Base-by-base conservation (phyloP, 2,113 vertebrate genomes). In the Scytalopus superciliaris region DNA sequence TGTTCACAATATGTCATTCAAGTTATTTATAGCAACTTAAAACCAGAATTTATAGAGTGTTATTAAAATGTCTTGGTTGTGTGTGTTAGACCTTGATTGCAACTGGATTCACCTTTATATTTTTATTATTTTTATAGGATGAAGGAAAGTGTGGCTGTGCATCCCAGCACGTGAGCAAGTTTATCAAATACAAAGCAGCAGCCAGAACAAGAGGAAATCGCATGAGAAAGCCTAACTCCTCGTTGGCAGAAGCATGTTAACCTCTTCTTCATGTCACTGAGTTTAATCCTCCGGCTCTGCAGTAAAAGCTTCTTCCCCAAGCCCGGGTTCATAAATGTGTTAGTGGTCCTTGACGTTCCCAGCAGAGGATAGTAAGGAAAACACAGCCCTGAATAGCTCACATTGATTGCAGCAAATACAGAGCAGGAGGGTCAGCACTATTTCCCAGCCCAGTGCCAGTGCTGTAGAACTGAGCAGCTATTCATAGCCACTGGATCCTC, bases 391-490 rank as follows among this genome's bases (percentile, higher is more conserved):
- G 98, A 98, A 98, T 98, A 97, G 98, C 97, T 96, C 97, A 97
- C 98, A 98, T 98, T 98, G 98, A 98, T 97, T 92, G 96, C 84
- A 95, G 97, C 97, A 96, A 98, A 96, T 94, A 96, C 91, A 95
- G 98, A 97, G 98, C 97, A 96, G 96, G 96, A 97, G 98, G 98
- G 98, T 98, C 98, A 98, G 96, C 85, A 66, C 93, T 80, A 97
- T 74, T 97, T 97, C 97, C 97, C 96, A 94, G 94, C 96, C 94
- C 97, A 96, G 89, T 93, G 97, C 83, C 90, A 93, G 97, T 80
- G 98, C 92, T 96, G 97, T 92, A 98, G 98, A 97, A 98, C 98
- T 98, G 98, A 99, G 97, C 87, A 89, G 97, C 98, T 98, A 98
- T 98, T 98, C 98, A 97, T 96, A 96, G 97, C 79, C 37, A 77